These are phyloP conservation scores for Otolemur garnettii DNA, from an alignment of 2,113 vertebrate genomes.

Conservation along the genomic window DNA sequence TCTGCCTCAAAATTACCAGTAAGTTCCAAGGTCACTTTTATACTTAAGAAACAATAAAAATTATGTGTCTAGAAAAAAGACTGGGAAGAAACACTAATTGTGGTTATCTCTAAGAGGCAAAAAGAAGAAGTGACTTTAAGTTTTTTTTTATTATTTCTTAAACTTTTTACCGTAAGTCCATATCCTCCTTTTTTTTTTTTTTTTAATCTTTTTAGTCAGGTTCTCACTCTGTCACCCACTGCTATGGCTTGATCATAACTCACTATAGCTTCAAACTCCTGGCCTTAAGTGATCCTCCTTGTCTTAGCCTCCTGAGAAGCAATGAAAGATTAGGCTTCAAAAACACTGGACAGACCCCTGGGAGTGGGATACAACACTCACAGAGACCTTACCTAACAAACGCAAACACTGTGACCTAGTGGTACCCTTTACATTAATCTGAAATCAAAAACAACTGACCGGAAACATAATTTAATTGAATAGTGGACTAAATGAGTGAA, in stretches of 20 bases:
- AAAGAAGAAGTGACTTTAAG: slow-evolving; percentile 27
- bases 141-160: not conserved
- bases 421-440: no score
- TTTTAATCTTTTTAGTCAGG: no score
- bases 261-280: no score
- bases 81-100: slow-evolving; percentile 21
- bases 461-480: slow-evolving; percentile 41
- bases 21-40: not conserved
- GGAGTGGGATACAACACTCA: no score
- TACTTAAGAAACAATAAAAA: not conserved
- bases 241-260: no score
- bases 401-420: no score
- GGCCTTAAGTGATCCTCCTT: no score
- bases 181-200: no score
- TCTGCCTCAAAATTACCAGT: not conserved
- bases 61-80: not conserved
- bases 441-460: not conserved
- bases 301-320: not conserved
- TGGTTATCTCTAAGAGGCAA: not conserved
- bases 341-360: not conserved
- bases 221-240: no score
- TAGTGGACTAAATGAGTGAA: not conserved
- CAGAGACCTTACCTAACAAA: no score
- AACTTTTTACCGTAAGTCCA: no score
- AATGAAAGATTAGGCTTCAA: not conserved